Evolutionary conservation across 2,888 invertebrate species (phyloP).

Genomic region (Eupsilia transversa): DNA sequence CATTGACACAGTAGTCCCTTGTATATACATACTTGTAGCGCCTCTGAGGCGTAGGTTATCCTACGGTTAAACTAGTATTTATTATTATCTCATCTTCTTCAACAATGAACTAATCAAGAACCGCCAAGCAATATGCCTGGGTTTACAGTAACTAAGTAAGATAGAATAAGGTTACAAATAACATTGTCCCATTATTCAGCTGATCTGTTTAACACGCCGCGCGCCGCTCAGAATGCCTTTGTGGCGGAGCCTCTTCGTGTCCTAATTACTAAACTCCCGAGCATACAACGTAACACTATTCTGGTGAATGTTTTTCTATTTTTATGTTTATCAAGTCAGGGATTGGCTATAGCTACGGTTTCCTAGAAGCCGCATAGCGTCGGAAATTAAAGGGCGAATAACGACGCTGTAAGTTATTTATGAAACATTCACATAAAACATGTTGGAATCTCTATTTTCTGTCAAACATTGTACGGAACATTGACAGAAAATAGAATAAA

Average conservation of each 20-base stretch:
- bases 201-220: slow-evolving; percentile 42
- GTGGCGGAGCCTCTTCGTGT: slow-evolving; percentile 41
- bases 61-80: background rate
- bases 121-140: background rate
- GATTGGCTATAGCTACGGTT: background rate
- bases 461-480: no score
- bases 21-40: no score
- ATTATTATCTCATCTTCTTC: background rate
- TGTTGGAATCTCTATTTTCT: no score
- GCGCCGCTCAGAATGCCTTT: slow-evolving; percentile 27
- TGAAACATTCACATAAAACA: no score
- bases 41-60: background rate
- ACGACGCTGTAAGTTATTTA: no score
- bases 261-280: slow-evolving; percentile 52
- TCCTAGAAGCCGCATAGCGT: no score
- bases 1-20: background rate
- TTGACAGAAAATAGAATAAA: no score
- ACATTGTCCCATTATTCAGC: slow-evolving; percentile 32
- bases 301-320: background rate
- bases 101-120: slow-evolving; percentile 11
- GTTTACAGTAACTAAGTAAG: background rate
- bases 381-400: no score
- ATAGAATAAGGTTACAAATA: slow-evolving; percentile 32
- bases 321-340: background rate
- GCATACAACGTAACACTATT: slow-evolving; percentile 42